A percentile compares a stretch with the other conserved stretches of the same genome.
Conservation (phyloP, 2,113 vertebrate species). For the Odocoileus hemionus region DNA sequence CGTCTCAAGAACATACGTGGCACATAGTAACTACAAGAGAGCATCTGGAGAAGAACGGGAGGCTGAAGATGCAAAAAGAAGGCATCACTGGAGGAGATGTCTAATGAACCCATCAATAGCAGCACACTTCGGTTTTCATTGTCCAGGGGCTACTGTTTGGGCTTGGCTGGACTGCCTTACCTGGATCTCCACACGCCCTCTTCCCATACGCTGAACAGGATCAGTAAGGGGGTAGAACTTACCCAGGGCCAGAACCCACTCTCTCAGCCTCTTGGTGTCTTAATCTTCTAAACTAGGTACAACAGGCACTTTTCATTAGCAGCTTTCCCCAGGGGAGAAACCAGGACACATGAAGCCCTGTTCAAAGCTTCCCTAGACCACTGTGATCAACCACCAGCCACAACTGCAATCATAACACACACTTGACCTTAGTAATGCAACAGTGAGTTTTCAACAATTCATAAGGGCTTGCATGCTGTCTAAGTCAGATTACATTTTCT, state of each 20-base stretch:
- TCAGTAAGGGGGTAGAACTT: neutral
- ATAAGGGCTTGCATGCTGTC: neutral
- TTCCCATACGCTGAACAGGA: neutral
- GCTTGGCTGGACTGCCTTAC: neutral
- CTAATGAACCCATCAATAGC: neutral
- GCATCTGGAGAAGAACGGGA: neutral
- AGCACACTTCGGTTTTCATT: neutral
- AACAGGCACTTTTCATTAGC: neutral
- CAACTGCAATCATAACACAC: neutral
- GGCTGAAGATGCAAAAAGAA: neutral
- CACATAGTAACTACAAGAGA: fast-evolving
- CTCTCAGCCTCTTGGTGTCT: neutral
- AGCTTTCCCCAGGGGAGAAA: neutral
- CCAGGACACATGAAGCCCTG: fast-evolving
- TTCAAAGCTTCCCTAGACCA: neutral
- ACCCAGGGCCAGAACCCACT: neutral
- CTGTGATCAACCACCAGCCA: neutral
- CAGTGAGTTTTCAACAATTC: neutral
- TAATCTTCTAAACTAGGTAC: neutral
- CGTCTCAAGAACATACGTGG: neutral
- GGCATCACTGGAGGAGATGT: no score
- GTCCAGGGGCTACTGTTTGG: neutral
- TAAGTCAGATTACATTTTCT: slow-evolving; percentile 16
- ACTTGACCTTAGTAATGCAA: neutral
- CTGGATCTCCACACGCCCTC: neutral